A percentile compares a stretch with the other conserved stretches of the same genome.
phyloP scores from a whole-genome alignment of 2,888 invertebrate genomes.

The Dynastes grantii region DNA sequence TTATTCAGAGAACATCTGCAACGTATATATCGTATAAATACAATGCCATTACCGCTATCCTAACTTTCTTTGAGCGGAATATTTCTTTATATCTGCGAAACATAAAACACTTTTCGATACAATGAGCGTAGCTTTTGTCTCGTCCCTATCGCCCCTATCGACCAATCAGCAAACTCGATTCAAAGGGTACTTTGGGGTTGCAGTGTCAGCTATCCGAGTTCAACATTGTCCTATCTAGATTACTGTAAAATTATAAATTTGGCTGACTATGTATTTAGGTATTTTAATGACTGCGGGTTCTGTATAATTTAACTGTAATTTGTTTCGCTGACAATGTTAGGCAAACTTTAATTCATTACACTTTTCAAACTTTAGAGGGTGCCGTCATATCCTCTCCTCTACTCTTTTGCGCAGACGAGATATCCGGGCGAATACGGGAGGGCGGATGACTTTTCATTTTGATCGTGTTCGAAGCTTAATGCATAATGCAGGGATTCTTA shows the following conservation, averaged over 20 bases:
- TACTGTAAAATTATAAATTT: slow-evolving; percentile 64
- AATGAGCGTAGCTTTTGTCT: slow-evolving; percentile 65
- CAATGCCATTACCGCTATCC: slow-evolving; percentile 25
- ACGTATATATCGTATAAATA: slow-evolving; percentile 26
- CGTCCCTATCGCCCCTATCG: slow-evolving; percentile 61
- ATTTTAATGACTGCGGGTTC: slow-evolving; percentile 54
- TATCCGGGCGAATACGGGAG: slow-evolving; percentile 9
- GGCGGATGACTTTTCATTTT: slow-evolving; percentile 54
- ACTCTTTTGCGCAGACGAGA: neutral
- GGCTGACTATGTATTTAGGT: slow-evolving; percentile 60
- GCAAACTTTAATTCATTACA: slow-evolving; percentile 50
- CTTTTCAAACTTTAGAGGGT: slow-evolving; percentile 37
- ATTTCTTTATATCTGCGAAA: slow-evolving; percentile 54
- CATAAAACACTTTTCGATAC: slow-evolving; percentile 63
- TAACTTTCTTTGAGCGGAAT: slow-evolving; percentile 35
- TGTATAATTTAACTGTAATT: slow-evolving; percentile 50
- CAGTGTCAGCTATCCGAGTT: slow-evolving; percentile 64
- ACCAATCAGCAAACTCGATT: slow-evolving; percentile 65
- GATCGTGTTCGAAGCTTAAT: slow-evolving; percentile 56
- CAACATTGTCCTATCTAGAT: slow-evolving; percentile 63
- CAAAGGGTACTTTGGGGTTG: slow-evolving; percentile 63
- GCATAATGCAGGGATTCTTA: slow-evolving; percentile 58
- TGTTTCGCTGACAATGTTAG: slow-evolving; percentile 51
- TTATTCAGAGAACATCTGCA: slow-evolving; percentile 31
- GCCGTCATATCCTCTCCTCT: neutral